Evolutionary conservation across 2,888 invertebrate species (phyloP), one percentile per base, ranked within the genome.

Genomic region (Flexamia atlantica): DNA sequence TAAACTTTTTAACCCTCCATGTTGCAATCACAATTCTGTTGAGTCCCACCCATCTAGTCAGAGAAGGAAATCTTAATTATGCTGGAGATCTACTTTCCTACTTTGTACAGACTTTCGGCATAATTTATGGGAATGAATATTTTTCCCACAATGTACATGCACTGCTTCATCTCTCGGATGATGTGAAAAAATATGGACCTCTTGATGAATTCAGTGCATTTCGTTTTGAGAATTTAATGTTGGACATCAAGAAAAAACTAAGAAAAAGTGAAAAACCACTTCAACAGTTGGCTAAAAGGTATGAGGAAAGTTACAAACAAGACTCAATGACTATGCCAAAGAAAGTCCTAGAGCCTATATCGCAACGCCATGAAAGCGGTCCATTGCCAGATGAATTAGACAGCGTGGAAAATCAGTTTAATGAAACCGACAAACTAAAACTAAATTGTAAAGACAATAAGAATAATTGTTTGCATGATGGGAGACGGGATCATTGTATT

Each of bases 101-200:
- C 42, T 88, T 88, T 86, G 87, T 88, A 42, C 17, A 68, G 23
- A 36, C 53, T 7, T 85, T 87, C 84, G 80, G 80, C 25, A 30
- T 30, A 9, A 23, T 88, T 82, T 72, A 72, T 40, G 87, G 87
- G 5, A 80, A 81, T 25, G 82, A 87, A 36, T 76, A 84, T 40
- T 20, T 88, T 12, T 84, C 87, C 0, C 88, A 89, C 76, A 88
- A 88, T 85, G 80, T 88, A 25, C 88, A 89, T 83, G 84, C 84
- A 28, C 81, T 89, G 0, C 60, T 86, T 28, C 88, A 89, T 85
- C 79, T 89, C 4, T 32, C 85, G 23, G 81, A 72, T 50, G 88
- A 88, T 85, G 87, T 86, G 0, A 82, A 83, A 46, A 57, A n/a
- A 0, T 86, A 86, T 84, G 87, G 87, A 0, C n/a, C 46, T 9